A percentile compares a stretch with the other conserved stretches of the same genome.
These are phyloP conservation scores for Mus spicilegus DNA, from an alignment of 2,113 vertebrate species.

Conservation along the genomic window DNA sequence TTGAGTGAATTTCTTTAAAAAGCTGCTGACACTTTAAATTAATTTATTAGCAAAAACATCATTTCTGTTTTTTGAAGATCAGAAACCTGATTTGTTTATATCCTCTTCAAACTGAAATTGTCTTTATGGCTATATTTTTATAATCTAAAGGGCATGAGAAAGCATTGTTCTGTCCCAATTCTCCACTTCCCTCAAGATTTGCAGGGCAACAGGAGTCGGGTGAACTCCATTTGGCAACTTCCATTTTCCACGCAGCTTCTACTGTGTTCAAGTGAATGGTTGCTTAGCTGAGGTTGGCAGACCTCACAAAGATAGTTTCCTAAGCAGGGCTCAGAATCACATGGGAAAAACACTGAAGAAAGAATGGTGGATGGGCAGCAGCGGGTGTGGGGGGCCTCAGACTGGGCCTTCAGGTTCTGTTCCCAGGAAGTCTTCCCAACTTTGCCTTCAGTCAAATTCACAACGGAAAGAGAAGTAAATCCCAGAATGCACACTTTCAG, in stretches of 20 bases:
- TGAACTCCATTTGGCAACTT: slow-evolving; percentile 67
- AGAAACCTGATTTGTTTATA: background rate
- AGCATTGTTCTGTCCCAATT: slow-evolving; percentile 22
- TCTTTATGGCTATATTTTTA: slow-evolving; percentile 16
- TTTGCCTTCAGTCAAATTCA: background rate
- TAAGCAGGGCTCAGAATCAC: slow-evolving; percentile 16
- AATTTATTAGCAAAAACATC: background rate
- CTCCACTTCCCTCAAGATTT: slow-evolving; percentile 1
- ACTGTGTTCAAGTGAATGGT: slow-evolving; percentile 64
- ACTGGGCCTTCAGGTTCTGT: background rate
- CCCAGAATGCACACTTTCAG: background rate
- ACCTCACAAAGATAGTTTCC: slow-evolving; percentile 63
- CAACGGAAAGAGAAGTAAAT: background rate
- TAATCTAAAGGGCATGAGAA: slow-evolving; percentile 13
- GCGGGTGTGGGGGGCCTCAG: background rate
- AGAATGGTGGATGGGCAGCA: background rate
- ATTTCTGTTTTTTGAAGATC: background rate
- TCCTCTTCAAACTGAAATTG: background rate
- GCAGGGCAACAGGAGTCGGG: background rate
- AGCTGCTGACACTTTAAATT: background rate
- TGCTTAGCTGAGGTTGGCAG: slow-evolving; percentile 65
- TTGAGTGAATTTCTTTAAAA: background rate
- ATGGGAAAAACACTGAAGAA: slow-evolving; percentile 23
- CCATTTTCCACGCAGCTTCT: slow-evolving; percentile 41
- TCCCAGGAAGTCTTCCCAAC: background rate